Base-by-base conservation (phyloP, 2,888 invertebrate genomes). In the Pyralis farinalis region DNA sequence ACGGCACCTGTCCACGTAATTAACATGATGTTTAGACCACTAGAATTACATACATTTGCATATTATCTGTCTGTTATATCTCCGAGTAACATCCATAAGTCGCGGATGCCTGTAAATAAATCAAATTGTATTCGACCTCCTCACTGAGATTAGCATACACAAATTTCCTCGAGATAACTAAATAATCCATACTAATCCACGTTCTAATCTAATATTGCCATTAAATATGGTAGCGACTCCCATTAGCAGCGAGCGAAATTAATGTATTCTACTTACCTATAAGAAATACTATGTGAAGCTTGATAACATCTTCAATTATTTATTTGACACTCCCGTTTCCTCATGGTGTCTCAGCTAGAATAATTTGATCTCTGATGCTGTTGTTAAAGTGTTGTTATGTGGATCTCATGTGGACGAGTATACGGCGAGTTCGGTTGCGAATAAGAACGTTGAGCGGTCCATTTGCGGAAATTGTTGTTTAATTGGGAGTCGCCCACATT, bases 381-480 rank as follows among this genome's bases (percentile, higher is more conserved):
- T 28, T 27, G 10, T 16, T n/a, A 7, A 25, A 10, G 28, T 22
- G 12, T 16, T 8, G 32, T 9, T 10, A 29, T 30, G 21, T n/a
- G 12, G 25, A 27, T 6, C 10, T 12, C 22, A 40, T 35, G 44
- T 22, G 38, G 8, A 12, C 10, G 9, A 42, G 47, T 39, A 3
- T 16, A 16, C 2, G 4, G 16, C 16, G 16, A 16, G 16, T 4
- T 16, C 4, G 3, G 16, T 16, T 2, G 16, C 16, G 16, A 16
- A 16, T 16, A 16, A 16, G 4, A 16, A 16, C 16, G 16, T 16
- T 16, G 16, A 16, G 4, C 16, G 39, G 45, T 47, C 42, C 53
- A 54, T 60, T 66, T 66, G 64, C 63, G 63, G 66, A 69, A 62
- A 72, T 71, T 63, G 55, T 50, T 52, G 43, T 60, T 54, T 71